Conservation (phyloP, 1,140 invertebrate species). For the Temnothorax curvispinosus region DNA sequence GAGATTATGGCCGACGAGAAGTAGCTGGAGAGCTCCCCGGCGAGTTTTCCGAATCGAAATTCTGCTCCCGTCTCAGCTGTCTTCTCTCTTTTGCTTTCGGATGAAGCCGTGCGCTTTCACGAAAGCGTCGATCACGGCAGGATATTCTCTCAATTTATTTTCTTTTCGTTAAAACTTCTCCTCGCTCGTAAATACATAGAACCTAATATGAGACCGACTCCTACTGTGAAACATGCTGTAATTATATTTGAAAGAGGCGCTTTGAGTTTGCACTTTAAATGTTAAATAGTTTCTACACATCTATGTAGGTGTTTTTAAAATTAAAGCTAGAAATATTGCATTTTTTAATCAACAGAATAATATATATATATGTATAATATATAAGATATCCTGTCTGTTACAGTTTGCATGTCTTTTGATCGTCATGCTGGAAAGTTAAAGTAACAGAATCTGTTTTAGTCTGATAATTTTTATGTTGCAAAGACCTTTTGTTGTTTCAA, state of each 20-base stretch:
- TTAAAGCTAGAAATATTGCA: background rate
- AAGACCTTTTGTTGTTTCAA: background rate
- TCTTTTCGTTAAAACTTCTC: conserved; percentile 7
- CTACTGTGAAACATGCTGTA: background rate
- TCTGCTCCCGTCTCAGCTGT: conserved; percentile 29
- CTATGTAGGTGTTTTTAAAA: background rate
- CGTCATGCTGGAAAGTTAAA: background rate
- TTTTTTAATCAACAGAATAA: background rate
- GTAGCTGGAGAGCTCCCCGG: conserved; percentile 42
- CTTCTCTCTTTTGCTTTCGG: conserved; percentile 10
- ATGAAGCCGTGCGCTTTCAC: conserved; percentile 20
- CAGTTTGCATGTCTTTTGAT: background rate
- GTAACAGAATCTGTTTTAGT: background rate
- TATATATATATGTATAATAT: no score
- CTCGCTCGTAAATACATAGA: conserved; percentile 15
- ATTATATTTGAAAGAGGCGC: background rate
- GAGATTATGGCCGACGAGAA: conserved; percentile 59
- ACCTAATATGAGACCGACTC: conserved; percentile 3
- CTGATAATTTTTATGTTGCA: background rate
- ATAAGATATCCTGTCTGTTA: background rate
- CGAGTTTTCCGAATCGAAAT: conserved; percentile 51
- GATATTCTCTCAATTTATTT: conserved; percentile 36
- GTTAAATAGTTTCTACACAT: background rate
- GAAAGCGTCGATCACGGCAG: conserved; percentile 41
- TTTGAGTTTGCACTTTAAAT: background rate